phyloP scores from a whole-genome alignment of 2,113 vertebrate species.

The Nesoenas mayeri region DNA sequence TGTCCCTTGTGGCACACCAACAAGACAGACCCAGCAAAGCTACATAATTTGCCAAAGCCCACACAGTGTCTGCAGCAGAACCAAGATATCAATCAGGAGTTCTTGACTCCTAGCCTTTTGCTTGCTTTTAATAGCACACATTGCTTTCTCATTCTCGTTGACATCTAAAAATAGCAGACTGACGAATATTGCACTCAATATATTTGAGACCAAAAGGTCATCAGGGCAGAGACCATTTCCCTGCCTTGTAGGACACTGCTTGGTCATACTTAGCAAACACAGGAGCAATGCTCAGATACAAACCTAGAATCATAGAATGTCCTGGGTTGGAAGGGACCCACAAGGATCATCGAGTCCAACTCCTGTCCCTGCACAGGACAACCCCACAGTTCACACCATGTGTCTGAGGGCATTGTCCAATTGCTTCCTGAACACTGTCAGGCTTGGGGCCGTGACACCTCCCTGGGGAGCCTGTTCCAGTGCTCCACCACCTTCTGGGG shows the following conservation, averaged over 20 bases:
- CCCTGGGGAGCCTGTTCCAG: too few species aligned
- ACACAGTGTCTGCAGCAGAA: background rate
- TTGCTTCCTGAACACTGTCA: too few species aligned
- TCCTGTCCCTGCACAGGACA: too few species aligned
- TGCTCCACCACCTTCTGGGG: too few species aligned
- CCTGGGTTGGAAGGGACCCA: too few species aligned
- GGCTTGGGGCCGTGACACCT: too few species aligned
- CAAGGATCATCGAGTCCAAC: too few species aligned
- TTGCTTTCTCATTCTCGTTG: background rate
- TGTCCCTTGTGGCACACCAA: background rate
- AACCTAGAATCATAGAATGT: background rate
- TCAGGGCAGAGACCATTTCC: background rate
- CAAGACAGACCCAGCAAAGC: background rate
- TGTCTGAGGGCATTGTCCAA: too few species aligned
- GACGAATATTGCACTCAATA: background rate
- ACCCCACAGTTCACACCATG: too few species aligned
- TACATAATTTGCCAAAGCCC: constrained; percentile 26
- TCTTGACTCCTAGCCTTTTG: background rate
- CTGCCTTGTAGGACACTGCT: background rate
- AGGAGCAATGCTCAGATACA: background rate
- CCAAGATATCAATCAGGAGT: background rate
- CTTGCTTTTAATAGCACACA: background rate
- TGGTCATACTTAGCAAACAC: background rate
- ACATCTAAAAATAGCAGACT: background rate
- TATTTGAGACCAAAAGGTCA: background rate